phyloP scores from a whole-genome alignment of 1,140 invertebrate species.

The Lasaia peninsularis region DNA sequence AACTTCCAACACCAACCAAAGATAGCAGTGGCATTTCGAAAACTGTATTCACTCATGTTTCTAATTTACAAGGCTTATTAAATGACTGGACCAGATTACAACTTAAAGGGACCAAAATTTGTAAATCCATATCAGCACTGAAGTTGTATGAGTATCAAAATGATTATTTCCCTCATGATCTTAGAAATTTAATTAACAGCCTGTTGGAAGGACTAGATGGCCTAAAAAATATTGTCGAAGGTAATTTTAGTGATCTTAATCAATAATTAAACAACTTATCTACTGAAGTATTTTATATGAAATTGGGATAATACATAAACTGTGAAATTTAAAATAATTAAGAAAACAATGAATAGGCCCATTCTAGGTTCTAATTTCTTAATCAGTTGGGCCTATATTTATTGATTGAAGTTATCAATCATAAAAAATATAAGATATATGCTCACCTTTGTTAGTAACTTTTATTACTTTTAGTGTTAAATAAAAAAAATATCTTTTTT shows the following conservation, averaged over 20 bases:
- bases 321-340: too few species aligned
- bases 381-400: too few species aligned
- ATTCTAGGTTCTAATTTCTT: too few species aligned
- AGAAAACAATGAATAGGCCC: too few species aligned
- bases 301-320: too few species aligned
- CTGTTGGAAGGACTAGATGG: constrained; percentile 42
- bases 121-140: constrained; percentile 43
- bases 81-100: constrained; percentile 44
- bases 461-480: too few species aligned
- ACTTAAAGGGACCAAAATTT: constrained; percentile 52
- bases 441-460: too few species aligned
- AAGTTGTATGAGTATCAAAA: constrained; percentile 56
- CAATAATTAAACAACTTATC: too few species aligned
- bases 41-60: constrained; percentile 52
- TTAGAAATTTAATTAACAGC: constrained; percentile 41
- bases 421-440: too few species aligned
- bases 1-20: constrained; percentile 47
- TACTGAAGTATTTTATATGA: too few species aligned
- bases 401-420: too few species aligned
- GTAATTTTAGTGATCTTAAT: constrained; percentile 26
- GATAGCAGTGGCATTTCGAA: constrained; percentile 45
- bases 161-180: constrained; percentile 56
- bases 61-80: constrained; percentile 45
- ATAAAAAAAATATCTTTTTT: constrained; percentile 24
- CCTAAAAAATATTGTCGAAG: constrained; percentile 48